phyloP scores from a whole-genome alignment of 2,797 vertebrate genomes.

The Malurus splendens region DNA sequence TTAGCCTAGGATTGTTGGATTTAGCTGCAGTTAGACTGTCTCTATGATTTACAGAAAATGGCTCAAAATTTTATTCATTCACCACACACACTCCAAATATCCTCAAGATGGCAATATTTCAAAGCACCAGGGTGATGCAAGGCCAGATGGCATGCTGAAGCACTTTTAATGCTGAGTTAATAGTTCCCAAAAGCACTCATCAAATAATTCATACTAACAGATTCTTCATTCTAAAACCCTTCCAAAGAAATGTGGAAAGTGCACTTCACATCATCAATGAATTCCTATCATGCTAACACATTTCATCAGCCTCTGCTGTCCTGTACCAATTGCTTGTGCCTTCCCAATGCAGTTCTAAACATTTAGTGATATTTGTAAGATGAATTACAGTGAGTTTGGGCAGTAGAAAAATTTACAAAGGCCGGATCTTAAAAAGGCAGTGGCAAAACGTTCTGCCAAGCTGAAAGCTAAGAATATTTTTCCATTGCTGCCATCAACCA shows the following conservation, averaged over 20 bases:
- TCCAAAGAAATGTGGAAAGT: background rate
- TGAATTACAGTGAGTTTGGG: background rate
- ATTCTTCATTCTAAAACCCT: background rate
- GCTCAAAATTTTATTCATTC: background rate
- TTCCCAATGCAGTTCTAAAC: background rate
- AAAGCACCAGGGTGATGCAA: background rate
- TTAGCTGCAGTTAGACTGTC: background rate
- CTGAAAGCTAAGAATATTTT: slow-evolving; percentile 29
- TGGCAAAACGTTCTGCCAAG: slow-evolving; percentile 14
- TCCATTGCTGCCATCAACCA: slow-evolving; percentile 13
- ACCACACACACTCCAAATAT: background rate
- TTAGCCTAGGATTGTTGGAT: background rate
- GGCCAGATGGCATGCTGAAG: background rate
- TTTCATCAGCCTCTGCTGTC: background rate
- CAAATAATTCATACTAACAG: background rate
- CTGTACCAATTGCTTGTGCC: background rate
- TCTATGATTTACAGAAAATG: background rate
- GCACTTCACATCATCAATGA: background rate
- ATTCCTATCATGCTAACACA: background rate
- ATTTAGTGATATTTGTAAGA: background rate
- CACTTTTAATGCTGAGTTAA: background rate
- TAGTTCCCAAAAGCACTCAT: background rate
- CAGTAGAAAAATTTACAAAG: background rate
- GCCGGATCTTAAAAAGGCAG: background rate
- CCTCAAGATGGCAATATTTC: slow-evolving; percentile 47